Evolutionary conservation across 2,113 vertebrate species (phyloP).

Genomic region (Bucco capensis): DNA sequence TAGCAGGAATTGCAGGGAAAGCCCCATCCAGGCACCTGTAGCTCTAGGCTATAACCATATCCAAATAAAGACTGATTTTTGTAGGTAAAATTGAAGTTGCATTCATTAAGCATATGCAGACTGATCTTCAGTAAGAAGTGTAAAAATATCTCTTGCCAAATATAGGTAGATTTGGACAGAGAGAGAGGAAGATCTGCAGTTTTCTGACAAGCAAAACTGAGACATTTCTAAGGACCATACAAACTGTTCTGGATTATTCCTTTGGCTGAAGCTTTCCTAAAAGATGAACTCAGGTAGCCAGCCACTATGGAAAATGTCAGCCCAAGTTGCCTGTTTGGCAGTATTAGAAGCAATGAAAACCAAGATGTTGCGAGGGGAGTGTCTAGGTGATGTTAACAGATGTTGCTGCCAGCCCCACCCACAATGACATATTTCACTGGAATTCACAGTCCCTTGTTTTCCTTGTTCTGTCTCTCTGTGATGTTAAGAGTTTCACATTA

Average conservation of each 20-base stretch:
- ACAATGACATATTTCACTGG: background rate
- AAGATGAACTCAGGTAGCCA: background rate
- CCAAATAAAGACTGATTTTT: background rate
- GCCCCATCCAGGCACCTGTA: background rate
- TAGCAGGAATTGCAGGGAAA: background rate
- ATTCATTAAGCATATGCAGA: background rate
- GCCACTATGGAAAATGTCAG: background rate
- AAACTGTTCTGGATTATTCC: background rate
- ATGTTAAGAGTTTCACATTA: background rate
- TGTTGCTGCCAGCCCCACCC: background rate
- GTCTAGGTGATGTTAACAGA: background rate
- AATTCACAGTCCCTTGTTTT: background rate
- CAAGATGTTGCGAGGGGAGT: background rate
- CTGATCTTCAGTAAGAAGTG: background rate
- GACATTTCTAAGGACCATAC: background rate
- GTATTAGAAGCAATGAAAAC: background rate
- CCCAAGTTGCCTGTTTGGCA: background rate
- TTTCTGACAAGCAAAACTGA: background rate
- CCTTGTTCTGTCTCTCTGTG: background rate
- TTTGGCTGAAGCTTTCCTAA: background rate
- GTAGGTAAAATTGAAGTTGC: background rate
- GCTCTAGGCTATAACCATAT: background rate
- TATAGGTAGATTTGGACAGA: background rate
- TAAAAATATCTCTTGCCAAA: background rate
- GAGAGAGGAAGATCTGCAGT: background rate